phyloP scores from a whole-genome alignment of 2,888 invertebrate species.

The Stomorhina lunata region DNA sequence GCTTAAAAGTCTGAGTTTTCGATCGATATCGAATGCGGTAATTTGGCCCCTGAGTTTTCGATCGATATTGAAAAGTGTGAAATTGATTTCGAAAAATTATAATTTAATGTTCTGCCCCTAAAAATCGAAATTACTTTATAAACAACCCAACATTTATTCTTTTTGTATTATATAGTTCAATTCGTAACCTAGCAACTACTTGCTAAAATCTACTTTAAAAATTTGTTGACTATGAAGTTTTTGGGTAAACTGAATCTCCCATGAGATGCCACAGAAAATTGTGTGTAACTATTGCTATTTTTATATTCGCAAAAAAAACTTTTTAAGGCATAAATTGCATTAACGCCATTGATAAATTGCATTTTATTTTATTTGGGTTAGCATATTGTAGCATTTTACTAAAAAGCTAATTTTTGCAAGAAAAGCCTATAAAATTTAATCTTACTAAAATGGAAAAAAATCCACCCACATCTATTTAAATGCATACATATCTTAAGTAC shows the following conservation, averaged over 20 bases:
- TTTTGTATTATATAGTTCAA: not conserved
- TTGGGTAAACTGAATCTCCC: not conserved
- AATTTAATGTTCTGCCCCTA: no score
- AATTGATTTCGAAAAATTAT: no score
- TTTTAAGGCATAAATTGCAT: slow-evolving; percentile 42
- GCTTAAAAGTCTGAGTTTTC: no score
- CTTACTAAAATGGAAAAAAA: not conserved
- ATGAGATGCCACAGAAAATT: not conserved
- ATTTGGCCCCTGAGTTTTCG: no score
- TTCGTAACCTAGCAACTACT: not conserved
- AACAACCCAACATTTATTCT: no score
- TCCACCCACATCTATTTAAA: not conserved
- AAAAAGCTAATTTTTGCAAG: not conserved
- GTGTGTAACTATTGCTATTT: slow-evolving; percentile 31
- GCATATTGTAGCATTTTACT: not conserved
- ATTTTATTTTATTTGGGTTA: slow-evolving; percentile 1
- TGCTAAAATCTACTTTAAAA: slow-evolving; percentile 43
- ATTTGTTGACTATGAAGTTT: slow-evolving; percentile 35
- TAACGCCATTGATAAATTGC: slow-evolving; percentile 50
- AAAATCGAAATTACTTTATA: no score
- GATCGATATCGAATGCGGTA: no score
- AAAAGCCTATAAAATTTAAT: not conserved
- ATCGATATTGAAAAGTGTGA: no score
- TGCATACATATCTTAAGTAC: not conserved
- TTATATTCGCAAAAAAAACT: no score